Conservation (phyloP, 2,113 vertebrate species). For the Myotis yumanensis region DNA sequence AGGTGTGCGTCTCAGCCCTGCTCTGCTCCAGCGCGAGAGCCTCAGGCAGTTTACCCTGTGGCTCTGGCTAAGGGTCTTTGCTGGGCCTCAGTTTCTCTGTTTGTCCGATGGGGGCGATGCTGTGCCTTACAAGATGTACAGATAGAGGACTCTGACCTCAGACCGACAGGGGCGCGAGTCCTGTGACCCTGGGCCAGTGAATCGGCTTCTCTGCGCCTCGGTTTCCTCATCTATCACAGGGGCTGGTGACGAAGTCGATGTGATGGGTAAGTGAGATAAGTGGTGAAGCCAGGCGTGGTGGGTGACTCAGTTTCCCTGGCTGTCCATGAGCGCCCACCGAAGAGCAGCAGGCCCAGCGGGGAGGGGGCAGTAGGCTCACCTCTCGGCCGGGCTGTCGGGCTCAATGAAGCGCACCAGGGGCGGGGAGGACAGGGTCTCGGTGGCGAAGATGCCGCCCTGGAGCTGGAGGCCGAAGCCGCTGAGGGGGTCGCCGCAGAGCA, state of each 20-base stretch:
- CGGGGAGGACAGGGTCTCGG: conserved; percentile 93
- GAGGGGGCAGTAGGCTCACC: conserved; percentile 82
- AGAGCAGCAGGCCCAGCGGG: neutral
- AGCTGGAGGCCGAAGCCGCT: conserved; percentile 97
- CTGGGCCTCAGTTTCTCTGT: neutral
- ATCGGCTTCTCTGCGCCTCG: neutral
- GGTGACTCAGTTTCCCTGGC: neutral
- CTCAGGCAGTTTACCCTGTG: fast-evolving
- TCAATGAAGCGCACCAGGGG: conserved; percentile 96
- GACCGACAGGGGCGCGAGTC: neutral
- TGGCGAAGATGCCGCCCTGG: conserved; percentile 97
- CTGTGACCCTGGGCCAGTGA: neutral
- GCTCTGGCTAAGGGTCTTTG: neutral
- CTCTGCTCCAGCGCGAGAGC: fast-evolving
- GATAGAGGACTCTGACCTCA: neutral
- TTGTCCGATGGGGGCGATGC: neutral
- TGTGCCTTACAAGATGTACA: neutral
- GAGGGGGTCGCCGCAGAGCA: conserved; percentile 95
- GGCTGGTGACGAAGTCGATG: neutral
- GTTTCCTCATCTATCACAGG: neutral
- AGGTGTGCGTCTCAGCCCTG: neutral
- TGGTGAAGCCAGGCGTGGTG: neutral
- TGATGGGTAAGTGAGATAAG: fast-evolving
- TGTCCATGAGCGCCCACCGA: fast-evolving
- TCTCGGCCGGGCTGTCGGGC: conserved; percentile 97